Evolutionary conservation across 37 sponge, comb jelly and placozoan genomes (phyloP).

Genomic region (Ianthella basta): DNA sequence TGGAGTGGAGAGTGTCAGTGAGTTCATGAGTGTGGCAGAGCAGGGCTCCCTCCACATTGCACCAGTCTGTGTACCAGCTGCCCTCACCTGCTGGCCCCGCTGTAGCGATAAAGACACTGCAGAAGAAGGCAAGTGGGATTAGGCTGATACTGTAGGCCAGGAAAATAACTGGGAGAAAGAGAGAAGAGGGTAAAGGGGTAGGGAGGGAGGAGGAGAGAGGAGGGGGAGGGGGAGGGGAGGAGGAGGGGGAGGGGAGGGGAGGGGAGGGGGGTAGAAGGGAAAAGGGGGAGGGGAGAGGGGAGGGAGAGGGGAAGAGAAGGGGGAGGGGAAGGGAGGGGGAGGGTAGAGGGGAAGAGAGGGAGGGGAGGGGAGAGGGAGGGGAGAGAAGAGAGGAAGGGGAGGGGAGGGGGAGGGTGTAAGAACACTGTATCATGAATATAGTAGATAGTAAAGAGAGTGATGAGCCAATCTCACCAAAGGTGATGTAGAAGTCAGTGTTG

Average conservation of each 20-base stretch:
- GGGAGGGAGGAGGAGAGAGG: neutral
- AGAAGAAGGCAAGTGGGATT: conserved; percentile 83
- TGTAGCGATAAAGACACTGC: conserved; percentile 76
- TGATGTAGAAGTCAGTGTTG: conserved; percentile 78
- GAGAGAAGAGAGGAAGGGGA: neutral
- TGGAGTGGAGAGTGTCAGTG: too few species aligned
- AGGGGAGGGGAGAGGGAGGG: neutral
- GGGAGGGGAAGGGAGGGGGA: neutral
- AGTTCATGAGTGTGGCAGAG: too few species aligned
- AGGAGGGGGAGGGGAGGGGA: conserved; percentile 8
- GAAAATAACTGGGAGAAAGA: conserved; percentile 63
- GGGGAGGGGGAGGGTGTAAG: neutral
- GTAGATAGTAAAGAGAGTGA: too few species aligned
- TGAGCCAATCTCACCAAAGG: conserved; percentile 63
- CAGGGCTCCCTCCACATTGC: too few species aligned
- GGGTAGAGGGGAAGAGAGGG: conserved; percentile 1
- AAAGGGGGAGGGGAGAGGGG: neutral
- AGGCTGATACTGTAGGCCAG: conserved; percentile 72
- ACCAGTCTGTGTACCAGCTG: too few species aligned
- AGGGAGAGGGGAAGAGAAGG: neutral
- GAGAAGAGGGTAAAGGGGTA: neutral
- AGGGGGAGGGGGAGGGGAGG: neutral
- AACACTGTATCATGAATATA: too few species aligned
- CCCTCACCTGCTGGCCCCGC: conserved; percentile 65
- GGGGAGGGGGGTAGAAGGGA: neutral